These are phyloP conservation scores for Cercopithecus mona DNA, from an alignment of 2,113 vertebrate genomes.

Conservation along the genomic window DNA sequence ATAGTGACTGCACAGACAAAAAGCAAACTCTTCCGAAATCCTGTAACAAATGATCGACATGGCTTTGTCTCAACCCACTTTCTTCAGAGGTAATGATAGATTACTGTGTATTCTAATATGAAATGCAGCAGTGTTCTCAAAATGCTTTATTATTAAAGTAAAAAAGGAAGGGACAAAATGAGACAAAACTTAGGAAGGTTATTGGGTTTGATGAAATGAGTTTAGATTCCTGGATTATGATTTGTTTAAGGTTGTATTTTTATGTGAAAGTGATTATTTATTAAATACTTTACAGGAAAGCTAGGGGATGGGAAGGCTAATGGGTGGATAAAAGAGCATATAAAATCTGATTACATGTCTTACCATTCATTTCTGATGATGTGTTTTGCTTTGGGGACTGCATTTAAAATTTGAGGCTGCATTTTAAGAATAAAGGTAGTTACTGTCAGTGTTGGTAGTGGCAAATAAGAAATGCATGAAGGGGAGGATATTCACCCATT, in stretches of 20 bases:
- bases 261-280: slow-evolving; percentile 39
- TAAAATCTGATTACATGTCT: not conserved
- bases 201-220: not conserved
- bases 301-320: not conserved
- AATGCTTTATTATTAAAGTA: not conserved
- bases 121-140: not conserved
- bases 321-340: not conserved
- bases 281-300: slow-evolving; percentile 32
- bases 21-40: slow-evolving; percentile 94
- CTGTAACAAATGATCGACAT: slow-evolving; percentile 91
- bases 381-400: not conserved
- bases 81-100: slow-evolving; percentile 91
- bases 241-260: slow-evolving; percentile 34
- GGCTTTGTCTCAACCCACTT: slow-evolving; percentile 96
- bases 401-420: slow-evolving; percentile 10
- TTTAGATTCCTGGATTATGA: slow-evolving; percentile 24
- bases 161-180: not conserved
- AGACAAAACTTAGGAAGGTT: not conserved
- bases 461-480: not conserved
- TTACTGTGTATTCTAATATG: not conserved
- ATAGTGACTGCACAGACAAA: slow-evolving; percentile 96
- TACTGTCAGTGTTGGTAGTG: not conserved
- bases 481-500: not conserved
- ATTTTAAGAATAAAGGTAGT: not conserved
- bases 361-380: slow-evolving; percentile 29